These are phyloP conservation scores for Melanerpes aurifrons DNA, from an alignment of 2,113 vertebrate species.

Conservation along the genomic window DNA sequence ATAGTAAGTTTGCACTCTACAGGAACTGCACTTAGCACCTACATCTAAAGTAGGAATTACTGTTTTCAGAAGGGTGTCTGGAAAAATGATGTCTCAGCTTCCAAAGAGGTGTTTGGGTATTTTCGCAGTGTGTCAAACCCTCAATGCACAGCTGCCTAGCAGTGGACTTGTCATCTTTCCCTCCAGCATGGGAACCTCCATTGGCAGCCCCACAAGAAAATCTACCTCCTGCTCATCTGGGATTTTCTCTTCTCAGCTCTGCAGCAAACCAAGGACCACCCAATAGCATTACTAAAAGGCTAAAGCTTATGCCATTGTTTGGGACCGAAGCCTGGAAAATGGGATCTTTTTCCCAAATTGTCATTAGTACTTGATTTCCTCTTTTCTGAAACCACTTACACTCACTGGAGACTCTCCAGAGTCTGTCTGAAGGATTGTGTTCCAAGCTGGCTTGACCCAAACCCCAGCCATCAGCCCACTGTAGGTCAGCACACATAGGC, in stretches of 20 bases:
- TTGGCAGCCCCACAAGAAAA: not conserved
- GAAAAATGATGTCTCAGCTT: not conserved
- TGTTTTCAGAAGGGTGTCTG: not conserved
- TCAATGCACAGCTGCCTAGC: not conserved
- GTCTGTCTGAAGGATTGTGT: not conserved
- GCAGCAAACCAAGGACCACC: not conserved
- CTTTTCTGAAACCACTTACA: not conserved
- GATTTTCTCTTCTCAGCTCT: not conserved
- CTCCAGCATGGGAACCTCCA: too few relatives aligned
- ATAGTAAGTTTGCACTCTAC: not conserved
- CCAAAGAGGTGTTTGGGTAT: not conserved
- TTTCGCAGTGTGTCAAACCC: not conserved
- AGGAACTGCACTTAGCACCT: not conserved
- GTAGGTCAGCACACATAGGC: not conserved
- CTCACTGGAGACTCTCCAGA: not conserved
- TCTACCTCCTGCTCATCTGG: not conserved
- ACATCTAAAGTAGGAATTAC: not conserved
- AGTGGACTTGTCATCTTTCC: fast-evolving
- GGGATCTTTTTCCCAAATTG: fast-evolving
- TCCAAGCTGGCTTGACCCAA: not conserved
- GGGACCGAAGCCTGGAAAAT: not conserved
- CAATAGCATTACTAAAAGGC: not conserved
- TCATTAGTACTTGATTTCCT: not conserved
- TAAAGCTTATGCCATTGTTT: not conserved
- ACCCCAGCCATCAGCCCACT: not conserved